Conservation (phyloP, 2,113 vertebrate genomes). For the Microtus richardsoni region DNA sequence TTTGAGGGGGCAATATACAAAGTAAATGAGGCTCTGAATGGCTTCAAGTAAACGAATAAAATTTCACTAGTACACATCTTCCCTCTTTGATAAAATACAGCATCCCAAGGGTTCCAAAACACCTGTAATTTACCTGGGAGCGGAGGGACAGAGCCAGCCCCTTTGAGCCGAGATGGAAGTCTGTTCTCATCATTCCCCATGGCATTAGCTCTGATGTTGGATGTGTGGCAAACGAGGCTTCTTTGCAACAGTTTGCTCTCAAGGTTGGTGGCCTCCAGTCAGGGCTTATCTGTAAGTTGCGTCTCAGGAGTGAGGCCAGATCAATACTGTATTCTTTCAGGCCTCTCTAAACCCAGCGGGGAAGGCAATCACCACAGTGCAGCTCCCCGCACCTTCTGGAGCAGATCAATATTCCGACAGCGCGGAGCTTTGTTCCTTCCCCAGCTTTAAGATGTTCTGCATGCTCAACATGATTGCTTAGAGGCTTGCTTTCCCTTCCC, state of each 20-base stretch:
- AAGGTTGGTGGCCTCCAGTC: constrained; percentile 88
- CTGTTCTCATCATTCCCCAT: background rate
- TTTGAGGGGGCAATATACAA: background rate
- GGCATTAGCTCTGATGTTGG: constrained; percentile 37
- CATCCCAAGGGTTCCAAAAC: background rate
- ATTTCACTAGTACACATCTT: background rate
- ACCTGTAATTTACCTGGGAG: background rate
- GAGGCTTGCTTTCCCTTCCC: constrained; percentile 93
- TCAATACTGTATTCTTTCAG: constrained; percentile 96
- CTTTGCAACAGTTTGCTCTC: constrained; percentile 87
- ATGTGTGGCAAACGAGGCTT: background rate
- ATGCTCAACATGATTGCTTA: constrained; percentile 99
- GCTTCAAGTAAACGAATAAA: background rate
- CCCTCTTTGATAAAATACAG: background rate
- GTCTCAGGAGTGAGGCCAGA: constrained; percentile 93
- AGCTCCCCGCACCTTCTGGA: constrained; percentile 94
- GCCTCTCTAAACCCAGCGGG: constrained; percentile 92
- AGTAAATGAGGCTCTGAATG: background rate
- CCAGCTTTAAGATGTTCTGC: constrained; percentile 94
- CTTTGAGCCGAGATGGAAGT: fast-evolving
- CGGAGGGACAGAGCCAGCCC: no score
- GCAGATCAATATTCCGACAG: constrained; percentile 96
- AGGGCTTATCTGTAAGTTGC: constrained; percentile 94
- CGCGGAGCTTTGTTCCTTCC: constrained; percentile 95
- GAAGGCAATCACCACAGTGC: constrained; percentile 91